Conservation (phyloP, 1,140 invertebrate genomes). For the Tetragonula clypearis region DNA sequence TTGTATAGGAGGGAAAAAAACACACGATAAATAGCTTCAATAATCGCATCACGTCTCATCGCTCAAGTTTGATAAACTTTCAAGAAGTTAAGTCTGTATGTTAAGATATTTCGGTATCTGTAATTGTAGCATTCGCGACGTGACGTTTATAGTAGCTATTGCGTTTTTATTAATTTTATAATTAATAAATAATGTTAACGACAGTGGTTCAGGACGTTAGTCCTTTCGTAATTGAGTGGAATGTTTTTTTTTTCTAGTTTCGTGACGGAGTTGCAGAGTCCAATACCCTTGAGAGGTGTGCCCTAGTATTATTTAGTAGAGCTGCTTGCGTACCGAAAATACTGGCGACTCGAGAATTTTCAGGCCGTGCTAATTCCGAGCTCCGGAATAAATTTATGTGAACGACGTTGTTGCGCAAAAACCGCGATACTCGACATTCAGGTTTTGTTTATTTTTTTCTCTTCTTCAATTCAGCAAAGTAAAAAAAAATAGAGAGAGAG, state of each 20-base stretch:
- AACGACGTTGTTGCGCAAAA: constrained; percentile 1
- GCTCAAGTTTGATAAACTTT: no score
- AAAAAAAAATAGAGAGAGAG: neutral
- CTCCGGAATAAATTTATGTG: constrained; percentile 33
- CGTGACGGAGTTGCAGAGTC: neutral
- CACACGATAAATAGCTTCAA: no score
- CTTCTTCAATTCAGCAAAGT: neutral
- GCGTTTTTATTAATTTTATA: neutral
- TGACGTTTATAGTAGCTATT: neutral
- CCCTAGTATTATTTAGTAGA: constrained; percentile 25
- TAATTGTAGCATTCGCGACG: no score
- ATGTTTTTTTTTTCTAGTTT: neutral
- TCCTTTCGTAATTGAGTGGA: neutral
- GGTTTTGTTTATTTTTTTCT: neutral
- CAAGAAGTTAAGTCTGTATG: neutral
- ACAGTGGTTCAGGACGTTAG: neutral
- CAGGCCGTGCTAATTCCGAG: constrained; percentile 49
- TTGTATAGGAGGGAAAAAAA: no score
- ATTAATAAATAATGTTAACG: neutral
- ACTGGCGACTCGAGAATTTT: constrained; percentile 36
- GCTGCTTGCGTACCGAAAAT: constrained; percentile 42
- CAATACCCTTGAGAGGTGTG: neutral
- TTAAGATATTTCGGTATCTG: neutral
- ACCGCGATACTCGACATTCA: no score
- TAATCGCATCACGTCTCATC: no score